These are phyloP conservation scores for Penaeus japonicus DNA, from an alignment of 1,140 invertebrate genomes.

Conservation along the genomic window DNA sequence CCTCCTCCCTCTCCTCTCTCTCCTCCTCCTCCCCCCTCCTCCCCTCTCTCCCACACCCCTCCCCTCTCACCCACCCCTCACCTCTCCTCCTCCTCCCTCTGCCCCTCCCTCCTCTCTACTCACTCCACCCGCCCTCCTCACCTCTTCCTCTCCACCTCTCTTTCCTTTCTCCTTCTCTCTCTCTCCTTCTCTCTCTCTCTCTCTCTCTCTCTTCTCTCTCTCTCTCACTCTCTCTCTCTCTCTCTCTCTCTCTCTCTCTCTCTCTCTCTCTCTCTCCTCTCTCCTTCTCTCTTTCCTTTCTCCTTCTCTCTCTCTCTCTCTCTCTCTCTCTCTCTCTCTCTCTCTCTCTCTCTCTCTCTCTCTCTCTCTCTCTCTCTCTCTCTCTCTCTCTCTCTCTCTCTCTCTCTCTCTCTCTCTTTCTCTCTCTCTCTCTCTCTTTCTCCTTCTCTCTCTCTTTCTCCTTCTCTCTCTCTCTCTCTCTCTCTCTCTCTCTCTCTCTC, in stretches of 20 bases:
- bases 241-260: neutral
- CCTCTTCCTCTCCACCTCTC: neutral
- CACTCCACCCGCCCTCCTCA: no score
- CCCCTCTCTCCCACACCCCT: neutral
- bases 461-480: slow-evolving; percentile 12
- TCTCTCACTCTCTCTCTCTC: neutral
- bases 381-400: neutral
- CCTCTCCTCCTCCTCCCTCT: neutral
- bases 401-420: neutral
- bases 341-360: neutral
- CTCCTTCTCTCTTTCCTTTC: neutral
- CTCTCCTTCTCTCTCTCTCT: neutral
- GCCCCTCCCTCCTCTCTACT: no score
- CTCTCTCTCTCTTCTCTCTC: neutral
- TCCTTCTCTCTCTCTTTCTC: slow-evolving; percentile 15
- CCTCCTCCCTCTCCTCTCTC: neutral
- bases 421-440: neutral
- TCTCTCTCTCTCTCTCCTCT: neutral
- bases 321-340: neutral
- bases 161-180: neutral
- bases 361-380: slow-evolving; percentile 10
- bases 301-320: neutral
- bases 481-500: neutral
- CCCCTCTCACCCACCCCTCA: neutral
- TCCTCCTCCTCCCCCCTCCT: neutral